These are phyloP conservation scores for Notolepis coatsorum DNA, from an alignment of 2,797 vertebrate genomes.

Conservation along the genomic window DNA sequence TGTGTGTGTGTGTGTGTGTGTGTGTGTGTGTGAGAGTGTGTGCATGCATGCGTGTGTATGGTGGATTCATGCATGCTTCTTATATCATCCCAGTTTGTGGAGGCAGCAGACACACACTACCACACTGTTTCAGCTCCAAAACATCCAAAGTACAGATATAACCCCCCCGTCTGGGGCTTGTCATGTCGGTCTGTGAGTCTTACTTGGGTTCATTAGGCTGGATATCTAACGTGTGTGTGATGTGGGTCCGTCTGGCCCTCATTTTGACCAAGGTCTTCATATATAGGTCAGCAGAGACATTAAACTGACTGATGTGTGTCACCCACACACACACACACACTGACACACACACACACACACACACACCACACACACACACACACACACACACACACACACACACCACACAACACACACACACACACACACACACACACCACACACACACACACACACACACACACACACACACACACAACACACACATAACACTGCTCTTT, in stretches of 20 bases:
- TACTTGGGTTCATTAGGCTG: slow-evolving; percentile 40
- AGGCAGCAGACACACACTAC: background rate
- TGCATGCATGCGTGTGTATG: too few relatives aligned
- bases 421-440: too few relatives aligned
- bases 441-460: too few relatives aligned
- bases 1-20: too few relatives aligned
- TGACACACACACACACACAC: too few relatives aligned
- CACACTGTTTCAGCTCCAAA: slow-evolving; percentile 25
- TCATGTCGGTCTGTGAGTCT: slow-evolving; percentile 15
- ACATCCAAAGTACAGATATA: background rate
- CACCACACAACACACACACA: too few relatives aligned
- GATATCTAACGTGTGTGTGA: slow-evolving; percentile 39
- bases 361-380: too few relatives aligned
- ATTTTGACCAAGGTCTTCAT: slow-evolving; percentile 54
- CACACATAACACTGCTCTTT: slow-evolving; percentile 63
- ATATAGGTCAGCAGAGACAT: slow-evolving; percentile 69
- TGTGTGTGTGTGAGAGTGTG: too few relatives aligned
- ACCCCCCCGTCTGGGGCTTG: slow-evolving; percentile 18
- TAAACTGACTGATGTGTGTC: slow-evolving; percentile 65
- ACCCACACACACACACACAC: slow-evolving; percentile 19
- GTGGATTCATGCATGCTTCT: too few relatives aligned
- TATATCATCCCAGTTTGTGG: too few relatives aligned
- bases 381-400: too few relatives aligned
- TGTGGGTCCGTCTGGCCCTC: slow-evolving; percentile 30
- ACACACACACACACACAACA: too few relatives aligned